phyloP scores from a whole-genome alignment of 2,113 vertebrate genomes.

The Arvicanthis niloticus region DNA sequence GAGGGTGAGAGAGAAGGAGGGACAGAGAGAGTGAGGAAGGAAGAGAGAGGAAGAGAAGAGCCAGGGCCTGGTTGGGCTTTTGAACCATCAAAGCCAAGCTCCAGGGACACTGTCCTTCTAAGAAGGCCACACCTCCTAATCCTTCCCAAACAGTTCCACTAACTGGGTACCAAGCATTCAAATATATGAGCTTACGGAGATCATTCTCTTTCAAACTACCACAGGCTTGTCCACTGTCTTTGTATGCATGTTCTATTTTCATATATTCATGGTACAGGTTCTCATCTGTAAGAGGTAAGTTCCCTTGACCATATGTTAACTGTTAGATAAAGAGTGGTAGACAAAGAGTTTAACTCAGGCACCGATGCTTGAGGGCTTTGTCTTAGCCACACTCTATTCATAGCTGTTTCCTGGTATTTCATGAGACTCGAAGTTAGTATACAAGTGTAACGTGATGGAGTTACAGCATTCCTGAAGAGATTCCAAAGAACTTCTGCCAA shows the following conservation, averaged over 20 bases:
- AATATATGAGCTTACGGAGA: neutral
- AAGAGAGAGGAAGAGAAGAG: too few species aligned
- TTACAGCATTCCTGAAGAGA: conserved; percentile 3
- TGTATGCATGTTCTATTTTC: neutral
- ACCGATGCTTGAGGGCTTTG: neutral
- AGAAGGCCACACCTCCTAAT: neutral
- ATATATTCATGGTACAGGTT: neutral
- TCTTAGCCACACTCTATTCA: neutral
- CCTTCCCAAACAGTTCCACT: neutral
- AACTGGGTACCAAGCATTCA: neutral
- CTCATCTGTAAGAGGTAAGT: neutral
- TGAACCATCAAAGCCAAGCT: neutral
- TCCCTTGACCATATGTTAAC: neutral
- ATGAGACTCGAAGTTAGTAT: neutral
- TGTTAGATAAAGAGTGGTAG: neutral
- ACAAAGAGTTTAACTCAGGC: neutral
- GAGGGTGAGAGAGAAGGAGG: too few species aligned
- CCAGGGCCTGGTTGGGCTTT: neutral
- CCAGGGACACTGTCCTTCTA: neutral
- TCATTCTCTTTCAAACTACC: neutral
- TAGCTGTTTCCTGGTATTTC: neutral
- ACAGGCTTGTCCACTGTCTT: neutral
- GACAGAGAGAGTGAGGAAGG: too few species aligned
- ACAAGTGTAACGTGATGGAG: neutral
- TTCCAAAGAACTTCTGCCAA: conserved; percentile 11